Evolutionary conservation across 2,888 invertebrate species (phyloP), one percentile per base, ranked within the genome.

Genomic region (Mythimna albipuncta): DNA sequence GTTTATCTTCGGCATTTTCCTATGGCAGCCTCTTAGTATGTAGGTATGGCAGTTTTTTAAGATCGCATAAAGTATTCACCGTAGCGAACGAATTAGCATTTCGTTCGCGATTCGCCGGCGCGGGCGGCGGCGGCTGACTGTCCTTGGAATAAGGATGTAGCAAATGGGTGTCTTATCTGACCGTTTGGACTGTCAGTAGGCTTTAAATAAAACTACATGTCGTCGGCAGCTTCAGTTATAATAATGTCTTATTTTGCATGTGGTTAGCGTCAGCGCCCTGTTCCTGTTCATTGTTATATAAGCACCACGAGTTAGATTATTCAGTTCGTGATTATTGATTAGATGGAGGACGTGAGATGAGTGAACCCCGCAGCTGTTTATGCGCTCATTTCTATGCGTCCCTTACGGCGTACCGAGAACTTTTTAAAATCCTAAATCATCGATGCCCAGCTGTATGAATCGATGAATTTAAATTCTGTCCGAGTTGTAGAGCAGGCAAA

Each of bases 101-200:
- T 93, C 88, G 92, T 91, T 91, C 92, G 91, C 92, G 91, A 93
- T 91, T 91, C 90, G 90, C 87, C 88, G 89, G 85, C 88, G 85
- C 82, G 77, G 71, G 68, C 82, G 75, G 69, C 77, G 16, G 41
- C 59, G 38, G 80, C 85, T 86, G 89, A 81, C 85, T 91, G 95
- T 94, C 96, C 95, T 95, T 96, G 95, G 93, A 93, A 94, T 95
- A 93, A 95, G 95, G 95, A 95, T 95, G 93, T 94, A 85, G 89
- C 90, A 89, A 93, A 92, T 91, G 88, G 89, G 85, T 86, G 91
- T 89, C 89, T 92, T 93, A 93, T 92, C 90, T 90, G 90, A 83
- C 89, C 89, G 88, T 90, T 92, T 91, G 85, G 87, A 88, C 85
- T 87, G 89, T 86, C 84, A 89, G 87, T 87, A 87, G 83, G 78